phyloP scores from a whole-genome alignment of 1,140 invertebrate genomes.

The Drosophila obscura region DNA sequence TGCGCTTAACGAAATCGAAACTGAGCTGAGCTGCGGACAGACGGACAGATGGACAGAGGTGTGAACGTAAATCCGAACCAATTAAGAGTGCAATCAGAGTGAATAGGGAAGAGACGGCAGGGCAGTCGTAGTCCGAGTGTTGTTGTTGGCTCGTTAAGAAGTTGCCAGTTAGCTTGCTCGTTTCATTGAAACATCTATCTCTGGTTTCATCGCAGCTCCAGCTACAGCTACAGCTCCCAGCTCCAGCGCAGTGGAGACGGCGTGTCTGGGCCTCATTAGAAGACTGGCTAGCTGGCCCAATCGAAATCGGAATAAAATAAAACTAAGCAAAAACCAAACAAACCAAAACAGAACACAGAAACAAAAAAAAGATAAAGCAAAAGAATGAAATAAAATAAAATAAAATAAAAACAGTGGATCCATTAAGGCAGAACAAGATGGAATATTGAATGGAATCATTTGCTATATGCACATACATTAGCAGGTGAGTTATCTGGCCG shows the following conservation, averaged over 20 bases:
- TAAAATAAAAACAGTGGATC: conserved; percentile 31
- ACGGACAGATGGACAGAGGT: conserved; percentile 15
- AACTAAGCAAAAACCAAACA: conserved; percentile 36
- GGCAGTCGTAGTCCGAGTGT: conserved; percentile 26
- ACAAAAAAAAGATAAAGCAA: conserved; percentile 30
- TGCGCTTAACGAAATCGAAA: conserved; percentile 26
- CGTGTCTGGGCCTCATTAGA: conserved; percentile 55
- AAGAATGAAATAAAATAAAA: conserved; percentile 8
- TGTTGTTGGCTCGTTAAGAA: conserved; percentile 44
- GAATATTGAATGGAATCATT: conserved; percentile 73
- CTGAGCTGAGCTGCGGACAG: conserved; percentile 23
- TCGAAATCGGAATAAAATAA: conserved; percentile 26
- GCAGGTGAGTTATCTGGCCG: conserved; percentile 71
- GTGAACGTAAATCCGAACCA: conserved; percentile 61
- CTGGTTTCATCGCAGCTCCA: conserved; percentile 41
- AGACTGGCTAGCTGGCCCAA: conserved; percentile 29
- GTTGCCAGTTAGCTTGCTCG: conserved; percentile 25
- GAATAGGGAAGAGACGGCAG: too few species aligned
- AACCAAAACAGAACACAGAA: conserved; percentile 32
- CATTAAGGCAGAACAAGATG: conserved; percentile 65
- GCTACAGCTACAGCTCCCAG: conserved; percentile 11
- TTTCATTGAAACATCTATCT: conserved; percentile 17
- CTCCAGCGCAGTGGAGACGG: conserved; percentile 47
- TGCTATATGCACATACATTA: conserved; percentile 77
- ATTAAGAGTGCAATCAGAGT: conserved; percentile 47